A percentile compares a stretch with the other conserved stretches of the same genome.
These are phyloP conservation scores for Solea senegalensis DNA, from an alignment of 2,113 vertebrate genomes.

Conservation along the genomic window DNA sequence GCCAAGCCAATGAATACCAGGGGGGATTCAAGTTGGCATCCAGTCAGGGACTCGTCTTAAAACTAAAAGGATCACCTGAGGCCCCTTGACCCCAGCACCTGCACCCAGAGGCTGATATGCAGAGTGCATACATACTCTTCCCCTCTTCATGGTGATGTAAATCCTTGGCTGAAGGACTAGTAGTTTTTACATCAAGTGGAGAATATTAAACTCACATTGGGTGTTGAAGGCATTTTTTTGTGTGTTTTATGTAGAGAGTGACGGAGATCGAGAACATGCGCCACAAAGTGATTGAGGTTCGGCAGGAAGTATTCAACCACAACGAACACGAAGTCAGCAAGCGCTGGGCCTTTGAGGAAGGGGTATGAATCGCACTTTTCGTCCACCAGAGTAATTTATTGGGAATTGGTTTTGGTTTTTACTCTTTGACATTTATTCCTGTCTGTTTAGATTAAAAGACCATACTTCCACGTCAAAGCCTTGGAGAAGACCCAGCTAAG, in stretches of 20 bases:
- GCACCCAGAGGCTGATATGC: conserved; percentile 75
- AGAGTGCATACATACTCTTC: conserved; percentile 77
- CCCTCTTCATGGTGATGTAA: conserved; percentile 81
- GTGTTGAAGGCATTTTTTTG: conserved; percentile 36
- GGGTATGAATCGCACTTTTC: conserved; percentile 80
- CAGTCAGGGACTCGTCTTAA: conserved; percentile 76
- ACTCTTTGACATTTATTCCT: neutral
- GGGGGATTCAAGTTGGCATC: conserved; percentile 80
- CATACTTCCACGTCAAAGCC: conserved; percentile 98
- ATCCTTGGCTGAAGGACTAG: conserved; percentile 79
- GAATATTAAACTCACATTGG: conserved; percentile 22
- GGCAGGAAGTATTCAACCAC: conserved; percentile 97
- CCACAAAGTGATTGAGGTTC: conserved; percentile 94
- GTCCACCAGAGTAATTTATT: neutral
- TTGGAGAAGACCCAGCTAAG: conserved; percentile 97
- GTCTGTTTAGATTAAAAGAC: conserved; percentile 91
- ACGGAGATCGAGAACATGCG: conserved; percentile 99
- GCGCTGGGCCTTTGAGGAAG: conserved; percentile 98
- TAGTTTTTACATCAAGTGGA: conserved; percentile 77
- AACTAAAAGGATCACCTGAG: conserved; percentile 73
- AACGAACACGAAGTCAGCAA: conserved; percentile 99
- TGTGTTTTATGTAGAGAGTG: conserved; percentile 84
- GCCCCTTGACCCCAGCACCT: conserved; percentile 71
- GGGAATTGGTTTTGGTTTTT: fast-evolving
- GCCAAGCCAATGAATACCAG: conserved; percentile 78